Percentiles rank a stretch among this genome's conserved stretches.
Evolutionary conservation across 2,797 vertebrate genomes (phyloP).

Genomic region (Acropternis orthonyx): DNA sequence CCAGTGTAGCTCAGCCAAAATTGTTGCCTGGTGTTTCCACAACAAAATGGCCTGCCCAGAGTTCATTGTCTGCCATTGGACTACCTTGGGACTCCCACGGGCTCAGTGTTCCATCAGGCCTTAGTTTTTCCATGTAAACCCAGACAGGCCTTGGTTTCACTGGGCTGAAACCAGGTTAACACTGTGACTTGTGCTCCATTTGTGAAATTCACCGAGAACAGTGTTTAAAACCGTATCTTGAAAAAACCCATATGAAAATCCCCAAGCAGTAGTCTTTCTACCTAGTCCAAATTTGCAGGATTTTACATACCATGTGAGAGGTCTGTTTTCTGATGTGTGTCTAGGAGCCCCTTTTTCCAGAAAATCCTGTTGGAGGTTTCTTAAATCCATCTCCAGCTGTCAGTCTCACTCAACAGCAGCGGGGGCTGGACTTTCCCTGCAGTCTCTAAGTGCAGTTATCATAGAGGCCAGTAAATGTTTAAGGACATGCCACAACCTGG

Average conservation of each 20-base stretch:
- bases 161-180: neutral
- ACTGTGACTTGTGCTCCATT: neutral
- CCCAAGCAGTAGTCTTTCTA: neutral
- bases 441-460: neutral
- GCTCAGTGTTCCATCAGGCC: neutral
- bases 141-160: neutral
- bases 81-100: neutral
- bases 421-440: neutral
- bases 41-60: neutral
- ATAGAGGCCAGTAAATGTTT: neutral
- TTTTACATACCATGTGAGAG: neutral
- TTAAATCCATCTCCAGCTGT: neutral
- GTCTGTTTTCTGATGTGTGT: neutral
- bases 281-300: neutral
- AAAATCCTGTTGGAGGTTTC: constrained; percentile 1
- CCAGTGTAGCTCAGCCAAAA: neutral
- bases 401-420: neutral
- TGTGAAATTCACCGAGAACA: neutral
- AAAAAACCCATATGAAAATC: neutral
- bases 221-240: neutral
- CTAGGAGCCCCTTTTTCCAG: neutral
- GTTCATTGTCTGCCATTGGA: neutral
- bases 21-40: constrained; percentile 22
- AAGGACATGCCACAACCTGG: neutral
- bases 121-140: constrained; percentile 11